A percentile compares a stretch with the other conserved stretches of the same genome.
Conservation (phyloP, 2,113 vertebrate genomes). For the Bungarus multicinctus region DNA sequence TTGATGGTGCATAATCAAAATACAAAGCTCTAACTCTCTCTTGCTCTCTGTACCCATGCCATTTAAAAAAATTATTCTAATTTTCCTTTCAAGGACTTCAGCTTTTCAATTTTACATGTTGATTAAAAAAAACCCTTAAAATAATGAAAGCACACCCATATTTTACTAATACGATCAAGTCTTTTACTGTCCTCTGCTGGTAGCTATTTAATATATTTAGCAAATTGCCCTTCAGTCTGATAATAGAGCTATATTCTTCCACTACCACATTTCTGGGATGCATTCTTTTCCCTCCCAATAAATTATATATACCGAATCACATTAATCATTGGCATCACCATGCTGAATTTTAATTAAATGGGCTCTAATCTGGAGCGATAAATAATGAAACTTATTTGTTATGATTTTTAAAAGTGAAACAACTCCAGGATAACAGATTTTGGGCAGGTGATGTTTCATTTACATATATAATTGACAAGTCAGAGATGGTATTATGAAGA, state of each 20-base stretch:
- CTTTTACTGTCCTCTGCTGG: neutral
- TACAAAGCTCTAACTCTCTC: neutral
- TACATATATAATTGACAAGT: neutral
- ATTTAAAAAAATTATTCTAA: neutral
- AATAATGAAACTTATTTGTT: neutral
- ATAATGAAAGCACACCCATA: neutral
- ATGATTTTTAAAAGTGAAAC: neutral
- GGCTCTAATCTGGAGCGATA: neutral
- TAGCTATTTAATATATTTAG: neutral
- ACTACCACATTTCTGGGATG: no score
- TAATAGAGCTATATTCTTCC: neutral
- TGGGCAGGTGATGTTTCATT: neutral
- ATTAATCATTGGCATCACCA: neutral
- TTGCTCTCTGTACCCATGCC: neutral
- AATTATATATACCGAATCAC: neutral
- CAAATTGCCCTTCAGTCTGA: neutral
- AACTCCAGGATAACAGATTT: neutral
- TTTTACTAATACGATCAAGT: neutral
- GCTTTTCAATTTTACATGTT: neutral
- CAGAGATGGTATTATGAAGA: neutral
- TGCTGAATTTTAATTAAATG: neutral
- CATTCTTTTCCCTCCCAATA: neutral
- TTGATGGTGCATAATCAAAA: neutral
- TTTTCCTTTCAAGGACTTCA: neutral
- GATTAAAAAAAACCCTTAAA: neutral